phyloP scores from a whole-genome alignment of 2,113 vertebrate species.

The Lepus timidus region DNA sequence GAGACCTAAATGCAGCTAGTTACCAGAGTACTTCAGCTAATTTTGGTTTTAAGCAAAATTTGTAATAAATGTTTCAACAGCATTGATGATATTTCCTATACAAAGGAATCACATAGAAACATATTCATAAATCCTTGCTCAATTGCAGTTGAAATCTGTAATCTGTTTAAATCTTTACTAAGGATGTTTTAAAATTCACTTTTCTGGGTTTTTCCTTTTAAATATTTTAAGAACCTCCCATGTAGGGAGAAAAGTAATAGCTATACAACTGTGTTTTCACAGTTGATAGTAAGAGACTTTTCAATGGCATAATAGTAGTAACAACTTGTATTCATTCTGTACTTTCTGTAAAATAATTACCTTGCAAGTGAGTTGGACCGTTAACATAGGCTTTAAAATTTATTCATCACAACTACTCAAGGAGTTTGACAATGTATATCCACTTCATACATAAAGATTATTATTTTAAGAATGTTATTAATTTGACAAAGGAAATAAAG shows the following conservation, averaged over 20 bases:
- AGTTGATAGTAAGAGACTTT: neutral
- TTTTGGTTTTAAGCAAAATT: neutral
- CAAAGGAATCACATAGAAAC: neutral
- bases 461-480: neutral
- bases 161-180: slow-evolving; percentile 34
- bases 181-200: neutral
- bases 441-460: neutral
- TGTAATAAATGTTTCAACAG: neutral
- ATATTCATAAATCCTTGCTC: neutral
- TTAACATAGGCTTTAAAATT: slow-evolving; percentile 1
- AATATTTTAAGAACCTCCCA: neutral
- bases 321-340: neutral
- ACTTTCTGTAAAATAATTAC: neutral
- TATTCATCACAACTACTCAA: slow-evolving; percentile 14
- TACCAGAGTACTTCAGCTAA: neutral
- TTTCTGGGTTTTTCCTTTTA: neutral
- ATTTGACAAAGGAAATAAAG: neutral
- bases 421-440: neutral
- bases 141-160: neutral
- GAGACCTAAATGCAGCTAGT: neutral
- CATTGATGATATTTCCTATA: neutral
- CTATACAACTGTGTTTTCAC: neutral
- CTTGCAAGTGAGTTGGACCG: neutral
- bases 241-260: neutral
- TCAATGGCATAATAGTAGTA: neutral